Evolutionary conservation across 2,797 vertebrate genomes (phyloP).

Genomic region (Bucorvus abyssinicus): DNA sequence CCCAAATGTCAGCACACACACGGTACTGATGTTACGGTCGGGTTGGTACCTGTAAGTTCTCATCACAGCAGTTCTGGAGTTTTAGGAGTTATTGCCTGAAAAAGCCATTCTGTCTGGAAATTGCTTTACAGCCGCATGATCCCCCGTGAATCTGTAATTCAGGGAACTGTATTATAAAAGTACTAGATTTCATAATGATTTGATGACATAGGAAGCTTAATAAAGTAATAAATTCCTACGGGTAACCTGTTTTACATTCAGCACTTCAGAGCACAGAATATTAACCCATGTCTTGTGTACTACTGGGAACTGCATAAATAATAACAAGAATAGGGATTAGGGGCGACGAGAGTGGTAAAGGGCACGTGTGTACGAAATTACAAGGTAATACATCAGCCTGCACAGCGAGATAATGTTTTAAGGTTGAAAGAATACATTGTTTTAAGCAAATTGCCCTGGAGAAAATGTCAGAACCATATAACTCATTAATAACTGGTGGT

Average conservation of each 20-base stretch:
- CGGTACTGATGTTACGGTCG: too few species aligned
- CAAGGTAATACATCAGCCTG: background rate
- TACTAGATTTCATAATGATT: background rate
- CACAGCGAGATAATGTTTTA: background rate
- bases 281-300: background rate
- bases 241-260: background rate
- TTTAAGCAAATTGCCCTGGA: background rate
- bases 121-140: background rate
- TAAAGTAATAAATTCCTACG: background rate
- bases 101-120: background rate
- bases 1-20: rapidly evolving
- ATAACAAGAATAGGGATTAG: background rate
- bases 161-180: background rate
- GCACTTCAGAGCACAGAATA: background rate
- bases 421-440: background rate
- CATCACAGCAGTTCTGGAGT: background rate
- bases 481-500: background rate
- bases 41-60: background rate
- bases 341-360: background rate
- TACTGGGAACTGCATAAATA: background rate
- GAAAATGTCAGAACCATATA: background rate
- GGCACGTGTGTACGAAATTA: background rate
- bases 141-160: background rate
- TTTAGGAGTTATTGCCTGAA: background rate
- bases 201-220: background rate